These are phyloP conservation scores for Limanda limanda DNA, from an alignment of 2,113 vertebrate species.

Conservation along the genomic window DNA sequence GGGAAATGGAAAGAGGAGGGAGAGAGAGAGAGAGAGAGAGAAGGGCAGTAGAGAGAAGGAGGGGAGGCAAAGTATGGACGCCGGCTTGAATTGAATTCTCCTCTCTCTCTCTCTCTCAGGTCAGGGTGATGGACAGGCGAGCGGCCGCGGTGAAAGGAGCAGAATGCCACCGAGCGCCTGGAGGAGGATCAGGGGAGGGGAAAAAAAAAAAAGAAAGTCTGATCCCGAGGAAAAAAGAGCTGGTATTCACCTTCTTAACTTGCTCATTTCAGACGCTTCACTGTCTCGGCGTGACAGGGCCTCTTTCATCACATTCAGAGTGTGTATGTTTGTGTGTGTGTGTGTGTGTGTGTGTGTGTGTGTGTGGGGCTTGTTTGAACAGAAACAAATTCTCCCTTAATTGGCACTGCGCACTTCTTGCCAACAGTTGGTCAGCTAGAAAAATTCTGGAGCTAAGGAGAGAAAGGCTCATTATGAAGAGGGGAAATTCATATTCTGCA, in stretches of 20 bases:
- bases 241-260: conserved; percentile 66
- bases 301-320: conserved; percentile 72
- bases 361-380: conserved; percentile 54
- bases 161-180: conserved; percentile 67
- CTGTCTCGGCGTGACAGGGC: conserved; percentile 62
- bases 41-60: conserved; percentile 16
- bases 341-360: conserved; percentile 51
- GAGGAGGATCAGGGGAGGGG: conserved; percentile 42
- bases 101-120: conserved; percentile 56
- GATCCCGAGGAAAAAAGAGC: conserved; percentile 17
- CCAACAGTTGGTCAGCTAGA: conserved; percentile 77
- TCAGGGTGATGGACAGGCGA: conserved; percentile 61
- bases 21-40: conserved; percentile 21
- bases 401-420: conserved; percentile 72
- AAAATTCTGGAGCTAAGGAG: conserved; percentile 73
- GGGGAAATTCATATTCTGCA: conserved; percentile 60
- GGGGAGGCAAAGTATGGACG: conserved; percentile 52
- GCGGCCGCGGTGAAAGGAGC: conserved; percentile 51
- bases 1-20: conserved; percentile 63
- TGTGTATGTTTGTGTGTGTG: conserved; percentile 51
- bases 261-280: conserved; percentile 53
- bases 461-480: conserved; percentile 68
- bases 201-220: conserved; percentile 21
- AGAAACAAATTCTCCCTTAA: conserved; percentile 77
- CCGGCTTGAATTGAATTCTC: conserved; percentile 61